phyloP scores from a whole-genome alignment of 2,113 vertebrate species.

The Labrus mixtus region DNA sequence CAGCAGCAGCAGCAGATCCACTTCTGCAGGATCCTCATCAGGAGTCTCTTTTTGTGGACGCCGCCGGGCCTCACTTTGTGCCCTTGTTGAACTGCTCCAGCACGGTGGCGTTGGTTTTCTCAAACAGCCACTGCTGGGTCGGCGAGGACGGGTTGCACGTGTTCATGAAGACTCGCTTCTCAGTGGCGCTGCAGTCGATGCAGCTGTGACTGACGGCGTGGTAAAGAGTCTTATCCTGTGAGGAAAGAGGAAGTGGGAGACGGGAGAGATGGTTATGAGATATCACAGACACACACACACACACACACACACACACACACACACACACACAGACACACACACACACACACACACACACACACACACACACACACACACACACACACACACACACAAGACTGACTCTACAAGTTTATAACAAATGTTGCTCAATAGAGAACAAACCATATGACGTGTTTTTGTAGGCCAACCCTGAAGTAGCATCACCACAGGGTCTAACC shows the following conservation, averaged over 20 bases:
- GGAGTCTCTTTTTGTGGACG: background rate
- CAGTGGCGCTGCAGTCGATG: slow-evolving; percentile 61
- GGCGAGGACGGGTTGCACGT: slow-evolving; percentile 58
- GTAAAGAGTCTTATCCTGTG: slow-evolving; percentile 76
- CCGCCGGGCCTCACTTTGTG: slow-evolving; percentile 26
- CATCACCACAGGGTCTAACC: too few species aligned
- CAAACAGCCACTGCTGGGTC: slow-evolving; percentile 75
- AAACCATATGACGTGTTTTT: too few species aligned
- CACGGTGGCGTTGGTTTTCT: slow-evolving; percentile 75
- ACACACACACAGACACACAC: too few species aligned
- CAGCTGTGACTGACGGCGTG: slow-evolving; percentile 79
- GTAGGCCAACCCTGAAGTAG: too few species aligned
- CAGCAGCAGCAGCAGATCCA: slow-evolving; percentile 22
- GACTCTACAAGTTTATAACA: too few species aligned
- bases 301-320: too few species aligned
- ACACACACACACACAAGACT: too few species aligned
- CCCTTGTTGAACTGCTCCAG: slow-evolving; percentile 73
- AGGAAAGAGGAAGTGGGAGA: background rate
- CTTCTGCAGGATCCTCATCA: background rate
- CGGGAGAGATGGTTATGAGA: background rate
- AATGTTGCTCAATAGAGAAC: too few species aligned
- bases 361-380: too few species aligned
- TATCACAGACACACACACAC: too few species aligned
- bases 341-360: too few species aligned
- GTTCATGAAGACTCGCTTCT: slow-evolving; percentile 76